These are phyloP conservation scores for Tapirus terrestris DNA, from an alignment of 2,113 vertebrate genomes.

Conservation along the genomic window DNA sequence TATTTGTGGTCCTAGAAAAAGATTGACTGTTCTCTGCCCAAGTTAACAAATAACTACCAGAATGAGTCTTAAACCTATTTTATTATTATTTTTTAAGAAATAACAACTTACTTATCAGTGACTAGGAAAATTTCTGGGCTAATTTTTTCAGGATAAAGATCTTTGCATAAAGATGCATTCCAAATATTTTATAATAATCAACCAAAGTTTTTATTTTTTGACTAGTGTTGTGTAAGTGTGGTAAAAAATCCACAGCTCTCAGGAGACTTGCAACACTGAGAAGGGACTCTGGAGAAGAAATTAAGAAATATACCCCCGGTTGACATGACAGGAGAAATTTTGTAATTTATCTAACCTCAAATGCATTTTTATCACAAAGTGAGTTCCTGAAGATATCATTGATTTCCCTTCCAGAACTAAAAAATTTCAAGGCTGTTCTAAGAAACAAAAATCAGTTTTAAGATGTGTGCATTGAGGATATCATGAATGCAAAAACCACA, in stretches of 20 bases:
- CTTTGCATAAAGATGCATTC: not conserved
- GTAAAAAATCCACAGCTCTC: not conserved
- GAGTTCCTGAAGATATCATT: not conserved
- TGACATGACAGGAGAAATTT: not conserved
- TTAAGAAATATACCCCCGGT: not conserved
- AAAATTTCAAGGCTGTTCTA: not conserved
- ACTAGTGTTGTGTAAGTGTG: not conserved
- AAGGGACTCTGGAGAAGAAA: not conserved
- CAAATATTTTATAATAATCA: not conserved
- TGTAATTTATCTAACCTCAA: not conserved
- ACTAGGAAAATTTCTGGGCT: not conserved
- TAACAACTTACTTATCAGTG: not conserved
- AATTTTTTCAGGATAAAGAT: not conserved
- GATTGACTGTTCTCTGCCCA: not conserved
- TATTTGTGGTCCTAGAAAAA: not conserved
- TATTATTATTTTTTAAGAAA: not conserved
- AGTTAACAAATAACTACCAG: not conserved
- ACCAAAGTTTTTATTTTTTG: not conserved
- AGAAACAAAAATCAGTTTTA: not conserved
- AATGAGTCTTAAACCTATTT: not conserved
- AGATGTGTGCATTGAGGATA: not conserved
- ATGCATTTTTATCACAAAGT: not conserved
- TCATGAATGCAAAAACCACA: not conserved
- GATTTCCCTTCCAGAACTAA: not conserved
- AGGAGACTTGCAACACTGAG: not conserved